A percentile compares a stretch with the other conserved stretches of the same genome.
Conservation (phyloP, 2,113 vertebrate species). For the Pelobates fuscus region DNA sequence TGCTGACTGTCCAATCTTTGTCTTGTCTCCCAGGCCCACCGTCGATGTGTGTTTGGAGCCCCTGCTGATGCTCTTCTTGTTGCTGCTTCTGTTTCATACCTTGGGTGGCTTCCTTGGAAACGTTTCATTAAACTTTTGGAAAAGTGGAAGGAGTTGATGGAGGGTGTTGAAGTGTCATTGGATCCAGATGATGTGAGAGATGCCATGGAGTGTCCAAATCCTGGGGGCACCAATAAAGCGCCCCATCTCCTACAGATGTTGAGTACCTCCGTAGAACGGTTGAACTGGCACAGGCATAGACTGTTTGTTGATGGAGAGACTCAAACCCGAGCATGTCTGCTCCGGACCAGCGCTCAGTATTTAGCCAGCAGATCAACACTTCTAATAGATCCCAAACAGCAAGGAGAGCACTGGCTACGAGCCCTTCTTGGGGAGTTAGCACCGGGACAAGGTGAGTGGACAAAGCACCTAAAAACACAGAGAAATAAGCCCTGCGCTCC, state of each 20-base stretch:
- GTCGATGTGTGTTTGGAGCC: conserved; percentile 49
- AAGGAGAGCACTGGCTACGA: conserved; percentile 44
- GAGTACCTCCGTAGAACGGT: conserved; percentile 52
- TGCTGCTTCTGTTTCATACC: conserved; percentile 72
- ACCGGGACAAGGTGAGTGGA: not conserved
- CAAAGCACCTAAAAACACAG: no score
- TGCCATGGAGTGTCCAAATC: conserved; percentile 28
- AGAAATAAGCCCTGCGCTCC: no score
- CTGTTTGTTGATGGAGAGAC: conserved; percentile 54
- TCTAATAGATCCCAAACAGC: conserved; percentile 67
- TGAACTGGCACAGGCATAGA: conserved; percentile 56
- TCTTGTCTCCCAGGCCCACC: conserved; percentile 63
- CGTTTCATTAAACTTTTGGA: conserved; percentile 67
- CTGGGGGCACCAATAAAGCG: conserved; percentile 56
- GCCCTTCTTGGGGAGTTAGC: not conserved
- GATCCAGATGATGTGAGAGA: conserved; percentile 65
- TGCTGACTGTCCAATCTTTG: no score
- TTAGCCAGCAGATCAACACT: conserved; percentile 67
- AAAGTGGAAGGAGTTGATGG: conserved; percentile 73
- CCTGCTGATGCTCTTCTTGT: conserved; percentile 73
- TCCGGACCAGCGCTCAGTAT: conserved; percentile 58
- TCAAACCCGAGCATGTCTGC: conserved; percentile 62
- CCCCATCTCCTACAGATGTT: conserved; percentile 61
- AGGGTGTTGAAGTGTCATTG: conserved; percentile 59
- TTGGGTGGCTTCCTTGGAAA: conserved; percentile 71